Evolutionary conservation across 2,113 vertebrate species (phyloP), one percentile per base, ranked within the genome.

Genomic region (Ondatra zibethicus): DNA sequence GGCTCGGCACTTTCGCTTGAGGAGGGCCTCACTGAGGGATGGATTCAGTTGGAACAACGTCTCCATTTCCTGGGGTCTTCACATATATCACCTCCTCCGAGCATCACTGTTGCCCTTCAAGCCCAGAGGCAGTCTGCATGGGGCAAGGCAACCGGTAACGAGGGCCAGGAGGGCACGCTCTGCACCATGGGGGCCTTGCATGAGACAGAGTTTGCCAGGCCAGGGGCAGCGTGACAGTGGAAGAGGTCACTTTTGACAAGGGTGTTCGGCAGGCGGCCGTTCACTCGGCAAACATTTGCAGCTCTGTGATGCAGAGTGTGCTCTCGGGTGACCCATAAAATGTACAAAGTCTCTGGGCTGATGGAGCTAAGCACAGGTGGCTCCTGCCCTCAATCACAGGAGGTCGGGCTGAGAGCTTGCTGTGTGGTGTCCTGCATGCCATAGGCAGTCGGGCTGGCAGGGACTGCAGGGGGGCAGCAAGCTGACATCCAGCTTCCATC

Each of bases 321-420:
- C 89, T 90, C 96, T 96, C 29, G 0, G 75, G 92, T 84, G 87
- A 96, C 95, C 97, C 85, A 85, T 92, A 95, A 96, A 93, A 94
- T 89, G 77, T 47, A 95, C 85, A 84, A 92, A 88, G 75, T 50
- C 84, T 95, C 73, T 17, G 31, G 72, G 68, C 73, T 0, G 7
- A 82, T 78, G 72, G 82, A 95, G 63, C 87, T 78, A 36, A 82
- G 63, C 88, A 52, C 2, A 1, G 36, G 90, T 27, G 95, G 45
- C 76, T 88, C 55, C 89, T 89, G 92, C 87, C 95, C 96, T 92
- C 96, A 86, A 81, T 96, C 93, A 86, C 2, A 0, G 68, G 72
- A 85, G 94, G 96, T 91, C 31, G 0, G 85, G 52, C 81, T n/a
- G 85, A 45, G 65, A 17, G 85, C 86, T 58, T 0, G 12, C 91